Evolutionary conservation across 2,797 vertebrate genomes (phyloP), one percentile per base, ranked within the genome.

Genomic region (Anableps anableps): DNA sequence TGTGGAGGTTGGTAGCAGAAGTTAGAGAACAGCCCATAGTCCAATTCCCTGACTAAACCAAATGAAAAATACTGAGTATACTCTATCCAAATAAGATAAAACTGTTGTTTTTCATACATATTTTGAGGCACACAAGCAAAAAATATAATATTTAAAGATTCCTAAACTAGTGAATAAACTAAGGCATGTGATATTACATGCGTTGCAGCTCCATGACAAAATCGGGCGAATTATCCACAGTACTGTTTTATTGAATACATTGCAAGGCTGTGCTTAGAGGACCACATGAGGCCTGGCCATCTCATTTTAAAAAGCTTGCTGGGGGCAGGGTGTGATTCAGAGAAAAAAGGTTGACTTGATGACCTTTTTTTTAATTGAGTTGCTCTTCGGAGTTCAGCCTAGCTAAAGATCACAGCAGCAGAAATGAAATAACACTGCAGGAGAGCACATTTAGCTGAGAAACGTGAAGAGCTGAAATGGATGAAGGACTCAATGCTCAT

Each of bases 321-420:
- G 21, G 51, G 51, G 72, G 70, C 58, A 55, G 51, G 50, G 62
- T 29, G 64, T 26, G 45, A 55, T 45, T 81, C 19, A 31, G 34
- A 78, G 50, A 64, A 79, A 78, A 70, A 78, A 50, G 45, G 77
- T 17, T 72, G 29, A 55, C 53, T 41, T 79, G n/a, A 58, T 8
- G 60, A 29, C 74, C 68, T 72, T 77, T 76, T 62, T 43, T 82
- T 86, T 78, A 85, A 90, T 85, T 86, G 66, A 89, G 82, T 82
- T 73, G 70, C 77, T 80, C 80, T 75, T 77, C 41, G 50, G 66
- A 82, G 66, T 55, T 80, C 62, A 86, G 74, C 58, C 34, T 16
- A 6, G 66, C 74, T 29, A 53, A 84, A 84, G 77, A 66, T 78
- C 75, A 79, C 0, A 21, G 50, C 51, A 74, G 43, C 70, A 38